Evolutionary conservation across 1,140 invertebrate genomes (phyloP), one percentile per base, ranked within the genome.

Genomic region (Euborellia annulipes): DNA sequence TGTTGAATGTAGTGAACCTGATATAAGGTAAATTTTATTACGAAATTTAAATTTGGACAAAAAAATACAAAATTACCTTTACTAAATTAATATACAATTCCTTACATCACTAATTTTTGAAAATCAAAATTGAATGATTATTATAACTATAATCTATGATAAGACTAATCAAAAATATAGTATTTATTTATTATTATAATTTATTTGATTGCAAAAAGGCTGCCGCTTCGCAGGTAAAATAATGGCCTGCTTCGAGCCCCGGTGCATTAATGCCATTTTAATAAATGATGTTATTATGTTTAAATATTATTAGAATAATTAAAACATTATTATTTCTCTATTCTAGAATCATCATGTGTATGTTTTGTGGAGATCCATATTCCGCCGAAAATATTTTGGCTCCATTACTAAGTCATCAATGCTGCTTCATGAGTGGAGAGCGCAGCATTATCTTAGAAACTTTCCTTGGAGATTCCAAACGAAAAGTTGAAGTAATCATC

Each of bases 361-460:
- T 96, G 75, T 91, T 96, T 62, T 98, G 93, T 67, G 92, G 91
- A 36, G 93, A 97, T 67, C 85, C 88, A 13, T 95, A 85, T 58
- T 82, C 82, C 1, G 78, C 92, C 34, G 89, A 93, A 62, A 83
- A 87, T 51, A 82, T 95, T 38, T 68, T 97, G 14, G 79, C 78
- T 27, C 91, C 92, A 1, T 66, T 97, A 45, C 68, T 96, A 32
- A 79, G 78, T 56, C 86, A 94, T 61, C 84, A 87, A 43, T 83
- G 80, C 46, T 87, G 85, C 62, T 83, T 87, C 59, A 72, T 91
- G 44, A 85, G 82, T 46, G 83, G 83, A 6, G 82, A 89, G 54
- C 76, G 85, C 45, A 89, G 84, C 30, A 83, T 93, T 43, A 85
- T 88, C 52, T 72, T 94, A 18, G 86, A 94, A 66, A 89, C 86